These are phyloP conservation scores for Gambusia yucatana DNA, from an alignment of 2,797 vertebrate genomes.

Conservation along the genomic window DNA sequence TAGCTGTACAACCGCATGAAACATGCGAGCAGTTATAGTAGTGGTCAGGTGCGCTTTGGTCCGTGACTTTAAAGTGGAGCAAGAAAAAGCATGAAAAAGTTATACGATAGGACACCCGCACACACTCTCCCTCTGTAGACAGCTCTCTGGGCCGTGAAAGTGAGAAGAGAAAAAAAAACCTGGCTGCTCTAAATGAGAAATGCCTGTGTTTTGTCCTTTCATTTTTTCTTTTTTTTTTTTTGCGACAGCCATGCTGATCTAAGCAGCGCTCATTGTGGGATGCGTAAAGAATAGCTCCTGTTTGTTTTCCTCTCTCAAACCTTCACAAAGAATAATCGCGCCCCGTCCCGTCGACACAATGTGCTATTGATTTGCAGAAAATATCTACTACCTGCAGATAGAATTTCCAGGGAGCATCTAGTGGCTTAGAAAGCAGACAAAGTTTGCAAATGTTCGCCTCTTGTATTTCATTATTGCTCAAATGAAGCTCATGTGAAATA, in stretches of 20 bases:
- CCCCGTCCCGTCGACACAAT: conserved; percentile 42
- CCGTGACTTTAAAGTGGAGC: conserved; percentile 63
- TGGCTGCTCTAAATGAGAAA: conserved; percentile 71
- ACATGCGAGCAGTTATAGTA: conserved; percentile 15
- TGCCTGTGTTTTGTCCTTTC: conserved; percentile 24
- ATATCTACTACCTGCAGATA: conserved; percentile 40
- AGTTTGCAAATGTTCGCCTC: conserved; percentile 11
- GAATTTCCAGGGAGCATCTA: conserved; percentile 30
- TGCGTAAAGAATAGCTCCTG: conserved; percentile 63
- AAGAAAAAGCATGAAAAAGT: conserved; percentile 34
- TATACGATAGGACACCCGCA: conserved; percentile 37
- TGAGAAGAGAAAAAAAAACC: conserved; percentile 60
- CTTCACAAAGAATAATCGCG: conserved; percentile 63
- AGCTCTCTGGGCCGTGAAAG: conserved; percentile 72
- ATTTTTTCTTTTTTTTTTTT: background rate
- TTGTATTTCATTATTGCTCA: conserved; percentile 19
- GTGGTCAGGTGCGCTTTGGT: conserved; percentile 54
- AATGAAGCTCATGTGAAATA: conserved; percentile 31
- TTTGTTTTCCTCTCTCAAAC: conserved; percentile 62
- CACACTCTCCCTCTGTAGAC: conserved; percentile 43
- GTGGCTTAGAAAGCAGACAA: conserved; percentile 7
- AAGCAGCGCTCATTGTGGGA: conserved; percentile 56
- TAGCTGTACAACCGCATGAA: conserved; percentile 20
- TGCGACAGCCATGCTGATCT: conserved; percentile 62
- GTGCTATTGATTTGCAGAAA: conserved; percentile 54